phyloP scores from a whole-genome alignment of 2,888 invertebrate species.

The Synanthedon myopaeformis region DNA sequence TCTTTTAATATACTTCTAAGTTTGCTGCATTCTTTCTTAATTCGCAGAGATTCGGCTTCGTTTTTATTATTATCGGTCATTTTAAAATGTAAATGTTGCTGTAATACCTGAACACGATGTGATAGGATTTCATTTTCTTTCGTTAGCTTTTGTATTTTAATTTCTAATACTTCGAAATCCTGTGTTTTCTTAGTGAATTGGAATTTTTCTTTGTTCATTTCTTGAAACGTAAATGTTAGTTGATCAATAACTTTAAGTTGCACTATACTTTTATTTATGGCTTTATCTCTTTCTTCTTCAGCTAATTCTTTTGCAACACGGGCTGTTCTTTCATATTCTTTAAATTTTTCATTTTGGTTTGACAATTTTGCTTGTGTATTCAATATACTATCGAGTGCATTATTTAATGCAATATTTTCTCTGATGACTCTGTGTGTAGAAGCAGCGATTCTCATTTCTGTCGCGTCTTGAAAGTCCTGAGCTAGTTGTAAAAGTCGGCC shows the following conservation, averaged over 20 bases:
- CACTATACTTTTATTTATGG: constrained; percentile 70
- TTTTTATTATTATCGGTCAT: constrained; percentile 59
- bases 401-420: constrained; percentile 86
- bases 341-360: constrained; percentile 71
- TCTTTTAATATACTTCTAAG: constrained; percentile 71
- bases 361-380: constrained; percentile 73
- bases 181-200: constrained; percentile 46
- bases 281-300: constrained; percentile 74
- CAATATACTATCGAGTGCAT: constrained; percentile 78
- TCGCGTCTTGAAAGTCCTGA: constrained; percentile 86
- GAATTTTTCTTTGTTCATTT: constrained; percentile 55
- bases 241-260: constrained; percentile 76
- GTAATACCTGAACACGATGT: constrained; percentile 57
- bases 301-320: constrained; percentile 68
- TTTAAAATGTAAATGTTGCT: constrained; percentile 70
- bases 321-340: constrained; percentile 66
- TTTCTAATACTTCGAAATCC: constrained; percentile 45
- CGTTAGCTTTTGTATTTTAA: constrained; percentile 46
- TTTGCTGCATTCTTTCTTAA: constrained; percentile 64
- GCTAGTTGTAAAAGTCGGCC: constrained; percentile 85
- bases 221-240: constrained; percentile 69
- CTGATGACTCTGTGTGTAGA: constrained; percentile 88
- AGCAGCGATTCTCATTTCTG: constrained; percentile 87
- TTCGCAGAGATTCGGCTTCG: constrained; percentile 48
- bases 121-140: constrained; percentile 56